Conservation (phyloP, 2,888 invertebrate genomes). For the Amiota communis region DNA sequence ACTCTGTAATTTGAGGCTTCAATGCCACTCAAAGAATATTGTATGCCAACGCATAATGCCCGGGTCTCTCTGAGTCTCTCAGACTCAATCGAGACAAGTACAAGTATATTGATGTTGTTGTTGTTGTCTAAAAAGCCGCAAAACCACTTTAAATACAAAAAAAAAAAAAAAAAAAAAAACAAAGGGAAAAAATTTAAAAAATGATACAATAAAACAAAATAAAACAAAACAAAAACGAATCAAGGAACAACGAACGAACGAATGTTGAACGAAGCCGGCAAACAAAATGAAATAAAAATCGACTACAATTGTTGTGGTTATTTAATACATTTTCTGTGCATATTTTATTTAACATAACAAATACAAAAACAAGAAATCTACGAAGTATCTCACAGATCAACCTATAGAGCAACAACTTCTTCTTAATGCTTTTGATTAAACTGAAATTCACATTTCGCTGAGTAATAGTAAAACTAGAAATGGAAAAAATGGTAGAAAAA, state of each 20-base stretch:
- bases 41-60: not conserved
- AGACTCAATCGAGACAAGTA: slow-evolving; percentile 8
- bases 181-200: slow-evolving; percentile 7
- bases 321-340: slow-evolving; percentile 13
- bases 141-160: slow-evolving; percentile 7
- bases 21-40: slow-evolving; percentile 15
- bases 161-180: not conserved
- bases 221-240: not conserved
- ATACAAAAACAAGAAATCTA: not conserved
- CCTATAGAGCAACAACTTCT: not conserved
- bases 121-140: slow-evolving; percentile 14
- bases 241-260: not conserved
- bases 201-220: not conserved
- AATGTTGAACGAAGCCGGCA: slow-evolving; percentile 19
- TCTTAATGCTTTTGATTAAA: not conserved
- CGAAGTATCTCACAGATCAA: too few relatives aligned
- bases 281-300: slow-evolving; percentile 16
- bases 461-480: not conserved
- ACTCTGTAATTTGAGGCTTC: slow-evolving; percentile 13
- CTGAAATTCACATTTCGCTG: too few relatives aligned
- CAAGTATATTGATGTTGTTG: not conserved
- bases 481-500: not conserved
- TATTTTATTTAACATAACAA: not conserved
- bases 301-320: slow-evolving; percentile 17
- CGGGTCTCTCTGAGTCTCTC: too few relatives aligned